A percentile compares a stretch with the other conserved stretches of the same genome.
Conservation (phyloP, 2,888 invertebrate genomes). For the Sarcophaga variegata region DNA sequence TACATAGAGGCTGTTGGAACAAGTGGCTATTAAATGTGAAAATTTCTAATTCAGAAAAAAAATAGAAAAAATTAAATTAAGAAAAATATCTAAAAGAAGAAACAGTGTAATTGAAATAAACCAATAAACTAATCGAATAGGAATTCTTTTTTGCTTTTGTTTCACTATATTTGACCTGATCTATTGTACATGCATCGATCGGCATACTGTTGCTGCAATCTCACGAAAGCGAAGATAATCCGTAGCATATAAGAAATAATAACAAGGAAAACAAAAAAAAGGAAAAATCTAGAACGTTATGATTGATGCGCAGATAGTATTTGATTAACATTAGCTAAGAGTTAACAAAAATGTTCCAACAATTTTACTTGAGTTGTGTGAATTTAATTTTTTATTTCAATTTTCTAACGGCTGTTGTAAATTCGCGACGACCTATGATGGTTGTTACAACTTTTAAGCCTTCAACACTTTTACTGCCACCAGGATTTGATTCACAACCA, state of each 20-base stretch:
- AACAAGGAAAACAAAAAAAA: background rate
- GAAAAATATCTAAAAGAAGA: slow-evolving; percentile 4
- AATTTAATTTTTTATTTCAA: slow-evolving; percentile 38
- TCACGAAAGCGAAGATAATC: too few relatives aligned
- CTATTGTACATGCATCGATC: slow-evolving; percentile 4
- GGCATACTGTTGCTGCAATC: background rate
- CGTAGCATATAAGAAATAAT: background rate
- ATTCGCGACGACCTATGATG: slow-evolving; percentile 20
- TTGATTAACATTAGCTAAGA: slow-evolving; percentile 5
- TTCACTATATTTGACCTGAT: slow-evolving; percentile 24
- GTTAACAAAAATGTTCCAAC: slow-evolving; percentile 57
- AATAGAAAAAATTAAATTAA: background rate
- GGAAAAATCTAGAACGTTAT: slow-evolving; percentile 52
- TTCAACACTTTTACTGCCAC: slow-evolving; percentile 63
- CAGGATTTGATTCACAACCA: slow-evolving; percentile 70
- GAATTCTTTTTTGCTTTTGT: background rate
- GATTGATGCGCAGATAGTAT: slow-evolving; percentile 24
- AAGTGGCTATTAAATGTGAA: slow-evolving; percentile 31
- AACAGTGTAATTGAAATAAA: slow-evolving; percentile 28
- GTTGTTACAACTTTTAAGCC: slow-evolving; percentile 49
- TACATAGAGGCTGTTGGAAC: slow-evolving; percentile 6
- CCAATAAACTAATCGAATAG: too few relatives aligned
- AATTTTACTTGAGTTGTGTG: slow-evolving; percentile 28
- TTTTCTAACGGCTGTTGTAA: slow-evolving; percentile 36
- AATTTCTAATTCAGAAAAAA: slow-evolving; percentile 49